A percentile compares a stretch with the other conserved stretches of the same genome.
Conservation (phyloP, 2,888 invertebrate genomes). For the Euplagia quadripunctaria region DNA sequence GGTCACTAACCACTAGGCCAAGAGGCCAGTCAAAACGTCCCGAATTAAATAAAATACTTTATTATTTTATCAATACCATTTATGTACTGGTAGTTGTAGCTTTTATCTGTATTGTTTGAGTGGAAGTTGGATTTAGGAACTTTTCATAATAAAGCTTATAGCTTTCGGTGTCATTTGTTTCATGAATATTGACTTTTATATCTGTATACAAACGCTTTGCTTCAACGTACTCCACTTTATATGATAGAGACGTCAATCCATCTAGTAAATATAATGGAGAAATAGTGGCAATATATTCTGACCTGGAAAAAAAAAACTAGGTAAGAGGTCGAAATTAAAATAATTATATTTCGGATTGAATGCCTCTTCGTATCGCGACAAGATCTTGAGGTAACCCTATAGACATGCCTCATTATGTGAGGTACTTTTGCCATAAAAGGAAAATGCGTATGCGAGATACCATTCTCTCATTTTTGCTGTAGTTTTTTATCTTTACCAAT, state of each 20-base stretch:
- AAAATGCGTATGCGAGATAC: neutral
- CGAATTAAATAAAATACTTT: neutral
- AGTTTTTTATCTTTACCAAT: neutral
- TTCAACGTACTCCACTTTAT: conserved; percentile 42
- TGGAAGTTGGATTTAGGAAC: neutral
- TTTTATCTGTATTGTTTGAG: conserved; percentile 1
- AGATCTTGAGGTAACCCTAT: no score
- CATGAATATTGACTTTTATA: conserved; percentile 49
- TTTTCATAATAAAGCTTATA: conserved; percentile 7
- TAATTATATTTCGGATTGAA: no score
- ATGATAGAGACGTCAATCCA: conserved; percentile 56
- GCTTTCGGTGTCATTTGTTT: conserved; percentile 10
- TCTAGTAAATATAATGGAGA: conserved; percentile 41
- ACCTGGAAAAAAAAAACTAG: conserved; percentile 25
- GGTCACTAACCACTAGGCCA: no score
- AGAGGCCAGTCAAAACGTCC: no score
- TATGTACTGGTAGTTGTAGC: neutral
- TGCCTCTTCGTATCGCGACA: no score
- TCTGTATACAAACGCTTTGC: conserved; percentile 52
- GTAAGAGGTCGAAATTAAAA: neutral
- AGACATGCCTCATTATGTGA: no score
- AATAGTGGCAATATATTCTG: conserved; percentile 27
- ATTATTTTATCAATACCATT: neutral
- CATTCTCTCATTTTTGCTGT: neutral
- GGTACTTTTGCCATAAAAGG: no score